Evolutionary conservation across 2,797 vertebrate genomes (phyloP).

Genomic region (Serranus cabrilla): DNA sequence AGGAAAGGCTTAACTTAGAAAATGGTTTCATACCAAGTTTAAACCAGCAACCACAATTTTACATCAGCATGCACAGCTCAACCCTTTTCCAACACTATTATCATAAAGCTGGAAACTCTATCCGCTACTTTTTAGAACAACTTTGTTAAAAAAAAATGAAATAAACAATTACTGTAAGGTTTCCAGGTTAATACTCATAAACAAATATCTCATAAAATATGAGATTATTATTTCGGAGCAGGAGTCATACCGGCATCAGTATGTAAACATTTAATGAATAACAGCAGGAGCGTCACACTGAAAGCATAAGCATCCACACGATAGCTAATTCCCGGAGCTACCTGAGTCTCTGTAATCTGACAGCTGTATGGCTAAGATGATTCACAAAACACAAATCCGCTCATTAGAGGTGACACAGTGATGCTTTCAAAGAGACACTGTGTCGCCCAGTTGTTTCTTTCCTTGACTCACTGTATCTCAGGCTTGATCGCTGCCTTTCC

Average conservation of each 20-base stretch:
- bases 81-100: no score
- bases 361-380: slow-evolving; percentile 44
- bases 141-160: neutral
- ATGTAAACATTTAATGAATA: slow-evolving; percentile 43
- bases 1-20: no score
- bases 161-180: slow-evolving; percentile 20
- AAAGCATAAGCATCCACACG: slow-evolving; percentile 7
- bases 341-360: slow-evolving; percentile 63
- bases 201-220: slow-evolving; percentile 11
- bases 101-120: no score
- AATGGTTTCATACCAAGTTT: no score
- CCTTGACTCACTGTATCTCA: slow-evolving; percentile 28
- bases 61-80: no score
- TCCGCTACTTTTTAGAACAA: neutral
- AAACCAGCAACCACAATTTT: no score
- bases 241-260: neutral
- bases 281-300: slow-evolving; percentile 27
- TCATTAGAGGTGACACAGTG: slow-evolving; percentile 53
- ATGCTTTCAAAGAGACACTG: slow-evolving; percentile 31
- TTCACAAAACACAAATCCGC: slow-evolving; percentile 55
- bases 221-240: slow-evolving; percentile 38
- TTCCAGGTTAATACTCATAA: slow-evolving; percentile 24
- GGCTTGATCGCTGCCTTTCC: slow-evolving; percentile 19
- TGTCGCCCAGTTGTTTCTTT: slow-evolving; percentile 22
- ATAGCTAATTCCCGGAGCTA: slow-evolving; percentile 43